Evolutionary conservation across 2,797 vertebrate species (phyloP), one percentile per base, ranked within the genome.

Genomic region (Pristis pectinata): DNA sequence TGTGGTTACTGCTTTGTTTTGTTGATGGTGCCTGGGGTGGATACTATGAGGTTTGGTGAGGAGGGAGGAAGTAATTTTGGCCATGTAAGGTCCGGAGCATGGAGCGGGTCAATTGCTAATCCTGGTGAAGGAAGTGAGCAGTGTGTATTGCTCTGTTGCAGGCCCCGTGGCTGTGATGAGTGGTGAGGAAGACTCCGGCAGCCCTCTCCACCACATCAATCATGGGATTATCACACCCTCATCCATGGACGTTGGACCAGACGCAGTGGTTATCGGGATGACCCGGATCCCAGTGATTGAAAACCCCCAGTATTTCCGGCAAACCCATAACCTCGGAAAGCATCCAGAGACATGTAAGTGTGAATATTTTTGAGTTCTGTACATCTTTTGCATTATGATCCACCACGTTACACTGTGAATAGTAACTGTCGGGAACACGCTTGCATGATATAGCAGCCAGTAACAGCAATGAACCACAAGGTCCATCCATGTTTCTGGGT

Each of bases 301-400:
- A 97, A 99, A 99, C 95, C 99, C 99, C 0, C 99, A 99, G 96
- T 99, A 99, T 97, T 99, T 99, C 96, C 97, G 99, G 24, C 99
- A 99, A n/a, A 98, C 98, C 70, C 98, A 99, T 97, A 99, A 98
- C 97, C 99, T 99, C 97, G 99, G 98, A 97, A 99, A 99, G 96
- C 61, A 82, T 27, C 98, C 98, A 56, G 97, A 98, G 96, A 99
- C 98, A 9, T 98, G 98, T 99, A 96, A 98, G 99, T 98, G 96
- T 96, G 91, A 91, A 41, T 37, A 79, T 7, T 41, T 79, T 41
- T 41, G 19, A 77, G 9, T 19, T 19, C 24, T 61, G 17, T 22
- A 83, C 34, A 1, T 64, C 95, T 53, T 82, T 94, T 95, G 70
- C 87, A 2, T 44, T 72, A 74, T 82, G 94, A 85, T 85, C 94